Evolutionary conservation across 2,888 invertebrate species (phyloP).

Genomic region (Cacoxenus indagator): DNA sequence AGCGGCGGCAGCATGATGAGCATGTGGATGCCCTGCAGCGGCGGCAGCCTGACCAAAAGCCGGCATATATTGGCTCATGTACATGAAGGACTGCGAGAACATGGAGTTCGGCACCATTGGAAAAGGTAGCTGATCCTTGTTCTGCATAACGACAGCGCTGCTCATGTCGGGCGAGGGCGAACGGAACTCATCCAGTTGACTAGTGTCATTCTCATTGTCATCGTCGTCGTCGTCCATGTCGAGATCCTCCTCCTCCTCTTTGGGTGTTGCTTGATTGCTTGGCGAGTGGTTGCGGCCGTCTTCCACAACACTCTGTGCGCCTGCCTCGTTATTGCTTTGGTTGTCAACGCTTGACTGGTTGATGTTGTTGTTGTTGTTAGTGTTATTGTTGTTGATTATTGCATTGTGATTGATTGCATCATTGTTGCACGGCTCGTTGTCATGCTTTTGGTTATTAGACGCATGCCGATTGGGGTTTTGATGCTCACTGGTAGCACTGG

Average conservation of each 20-base stretch:
- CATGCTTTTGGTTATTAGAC: conserved; percentile 33
- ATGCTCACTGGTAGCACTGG: background rate
- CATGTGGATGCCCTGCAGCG: conserved; percentile 62
- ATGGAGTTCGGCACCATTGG: conserved; percentile 89
- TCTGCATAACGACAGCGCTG: conserved; percentile 53
- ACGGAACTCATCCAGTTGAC: conserved; percentile 69
- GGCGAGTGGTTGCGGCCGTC: conserved; percentile 49
- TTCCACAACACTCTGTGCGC: conserved; percentile 42
- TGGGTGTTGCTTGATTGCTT: conserved; percentile 58
- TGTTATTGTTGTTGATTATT: conserved; percentile 21
- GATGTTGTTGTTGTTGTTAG: conserved; percentile 21
- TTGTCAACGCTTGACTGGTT: conserved; percentile 28
- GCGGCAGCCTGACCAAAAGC: conserved; percentile 73
- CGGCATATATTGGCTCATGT: conserved; percentile 90
- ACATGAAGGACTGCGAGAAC: conserved; percentile 92
- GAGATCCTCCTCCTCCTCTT: conserved; percentile 68
- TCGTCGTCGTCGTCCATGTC: conserved; percentile 70
- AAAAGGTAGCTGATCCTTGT: conserved; percentile 78
- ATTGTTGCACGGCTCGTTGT: conserved; percentile 46
- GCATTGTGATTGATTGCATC: conserved; percentile 27
- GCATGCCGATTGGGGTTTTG: conserved; percentile 6
- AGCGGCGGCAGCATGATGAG: conserved; percentile 69
- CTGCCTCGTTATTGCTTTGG: conserved; percentile 45
- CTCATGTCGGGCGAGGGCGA: conserved; percentile 67
- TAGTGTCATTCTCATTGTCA: conserved; percentile 68